A percentile compares a stretch with the other conserved stretches of the same genome.
Evolutionary conservation across 2,888 invertebrate species (phyloP).

Genomic region (Synergus umbraculus): DNA sequence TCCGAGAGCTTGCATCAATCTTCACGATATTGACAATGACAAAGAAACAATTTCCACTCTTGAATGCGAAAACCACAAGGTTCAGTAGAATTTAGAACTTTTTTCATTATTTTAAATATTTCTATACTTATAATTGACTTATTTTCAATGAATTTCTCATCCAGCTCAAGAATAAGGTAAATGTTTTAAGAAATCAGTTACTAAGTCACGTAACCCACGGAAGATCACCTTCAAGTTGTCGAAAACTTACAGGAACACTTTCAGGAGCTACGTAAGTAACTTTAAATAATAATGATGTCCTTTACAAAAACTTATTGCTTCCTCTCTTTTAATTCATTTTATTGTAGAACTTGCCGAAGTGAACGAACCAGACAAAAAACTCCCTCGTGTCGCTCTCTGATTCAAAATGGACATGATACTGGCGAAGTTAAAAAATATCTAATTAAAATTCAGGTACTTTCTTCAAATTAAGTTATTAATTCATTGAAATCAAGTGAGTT

Average conservation of each 20-base stretch:
- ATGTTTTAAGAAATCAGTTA: slow-evolving; percentile 69
- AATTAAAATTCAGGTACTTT: slow-evolving; percentile 66
- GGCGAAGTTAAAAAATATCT: slow-evolving; percentile 59
- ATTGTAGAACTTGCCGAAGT: slow-evolving; percentile 70
- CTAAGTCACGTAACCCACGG: slow-evolving; percentile 67
- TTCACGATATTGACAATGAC: slow-evolving; percentile 64
- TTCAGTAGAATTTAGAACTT: slow-evolving; percentile 42
- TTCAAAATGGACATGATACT: slow-evolving; percentile 57
- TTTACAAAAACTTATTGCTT: background rate
- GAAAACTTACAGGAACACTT: slow-evolving; percentile 63
- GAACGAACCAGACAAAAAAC: slow-evolving; percentile 68
- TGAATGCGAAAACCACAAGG: slow-evolving; percentile 72
- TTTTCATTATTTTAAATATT: background rate
- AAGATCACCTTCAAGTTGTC: slow-evolving; percentile 67
- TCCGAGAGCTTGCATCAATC: slow-evolving; percentile 62
- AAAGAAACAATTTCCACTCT: slow-evolving; percentile 64
- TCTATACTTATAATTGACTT: background rate
- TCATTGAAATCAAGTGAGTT: background rate
- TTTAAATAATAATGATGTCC: background rate
- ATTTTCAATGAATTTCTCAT: slow-evolving; percentile 40
- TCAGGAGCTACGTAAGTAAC: slow-evolving; percentile 69
- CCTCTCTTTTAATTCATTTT: slow-evolving; percentile 16
- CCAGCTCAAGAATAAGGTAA: slow-evolving; percentile 72
- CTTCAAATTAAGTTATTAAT: background rate
- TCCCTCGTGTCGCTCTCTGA: slow-evolving; percentile 61